These are phyloP conservation scores for Lycaon pictus DNA, from an alignment of 2,113 vertebrate species.

Conservation along the genomic window DNA sequence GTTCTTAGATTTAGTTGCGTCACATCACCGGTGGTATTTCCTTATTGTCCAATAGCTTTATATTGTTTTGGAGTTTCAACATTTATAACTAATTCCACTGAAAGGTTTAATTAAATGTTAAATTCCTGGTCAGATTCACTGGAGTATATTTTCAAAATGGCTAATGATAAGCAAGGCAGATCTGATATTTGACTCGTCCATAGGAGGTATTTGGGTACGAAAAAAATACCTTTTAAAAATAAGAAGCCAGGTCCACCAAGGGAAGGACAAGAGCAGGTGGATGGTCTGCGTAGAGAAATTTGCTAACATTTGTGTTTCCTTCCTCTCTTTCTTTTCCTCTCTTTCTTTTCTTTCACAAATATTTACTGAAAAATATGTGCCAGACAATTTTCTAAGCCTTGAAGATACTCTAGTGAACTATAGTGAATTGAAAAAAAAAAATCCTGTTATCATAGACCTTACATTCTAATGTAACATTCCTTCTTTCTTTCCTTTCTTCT, in stretches of 20 bases:
- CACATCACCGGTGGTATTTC: not conserved
- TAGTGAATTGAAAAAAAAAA: not conserved
- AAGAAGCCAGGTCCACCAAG: not conserved
- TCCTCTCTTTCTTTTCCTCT: not conserved
- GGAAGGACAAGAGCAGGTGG: not conserved
- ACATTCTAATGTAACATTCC: not conserved
- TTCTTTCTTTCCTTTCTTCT: not conserved
- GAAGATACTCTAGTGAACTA: not conserved
- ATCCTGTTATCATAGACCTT: not conserved
- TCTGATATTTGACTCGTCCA: not conserved
- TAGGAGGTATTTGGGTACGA: not conserved
- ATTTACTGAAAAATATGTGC: not conserved
- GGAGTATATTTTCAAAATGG: not conserved
- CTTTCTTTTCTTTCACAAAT: not conserved
- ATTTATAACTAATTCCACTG: not conserved
- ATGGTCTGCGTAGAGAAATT: not conserved
- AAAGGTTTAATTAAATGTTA: slow-evolving; percentile 75
- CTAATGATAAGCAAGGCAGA: not conserved
- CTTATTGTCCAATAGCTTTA: not conserved
- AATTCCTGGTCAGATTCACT: not conserved
- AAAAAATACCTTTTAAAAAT: not conserved
- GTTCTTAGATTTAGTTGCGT: not conserved
- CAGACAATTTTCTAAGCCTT: not conserved
- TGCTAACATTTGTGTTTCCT: not conserved
- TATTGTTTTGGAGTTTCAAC: not conserved